Base-by-base conservation (phyloP, 2,888 invertebrate species). In the Cordilura impudica region DNA sequence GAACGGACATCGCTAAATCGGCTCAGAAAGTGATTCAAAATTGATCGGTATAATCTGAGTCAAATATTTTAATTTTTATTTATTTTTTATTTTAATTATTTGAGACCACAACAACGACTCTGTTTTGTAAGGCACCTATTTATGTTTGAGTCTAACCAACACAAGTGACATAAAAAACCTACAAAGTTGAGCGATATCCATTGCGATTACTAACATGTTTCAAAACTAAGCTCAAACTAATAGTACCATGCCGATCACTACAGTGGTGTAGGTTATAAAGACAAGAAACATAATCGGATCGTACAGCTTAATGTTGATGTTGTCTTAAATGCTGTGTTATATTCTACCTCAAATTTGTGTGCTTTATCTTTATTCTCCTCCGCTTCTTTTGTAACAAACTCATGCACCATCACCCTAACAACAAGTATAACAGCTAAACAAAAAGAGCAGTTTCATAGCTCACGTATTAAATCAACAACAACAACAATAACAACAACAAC, bases 381-480 rank as follows among this genome's bases (percentile, higher is more conserved):
- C 47, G 19, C 31, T 45, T 56, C 31, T 56, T 47, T 7, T 4
- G 31, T 65, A 12, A 4, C 19, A 51, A 12, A 10, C 6, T 12
- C 21, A 21, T 65, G 60, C 18, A 29, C n/a, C 19, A 5, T 54
- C 8, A 26, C 4, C 4, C n/a, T 35, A 47, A 47, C 2, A 35
- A 31, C 35, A 39, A 10, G 19, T 60, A 26, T 4, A 45, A 53
- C 23, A 60, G 2, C 19, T n/a, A 65, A 18, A 3, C 26, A 54
- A 35, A 56, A 72, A 69, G 16, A 63, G 54, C 56, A 45, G 45
- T 35, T 63, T 26, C 23, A 49, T 47, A 35, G 29, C 67, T 56
- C 56, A 70, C 69, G 54, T 66, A 70, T 29, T 63, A 53, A 70
- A 66, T 53, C 58, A 61, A 75, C 75, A 75, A 75, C 23, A 75